These are phyloP conservation scores for Cydia fagiglandana DNA, from an alignment of 1,140 invertebrate genomes.

Conservation along the genomic window DNA sequence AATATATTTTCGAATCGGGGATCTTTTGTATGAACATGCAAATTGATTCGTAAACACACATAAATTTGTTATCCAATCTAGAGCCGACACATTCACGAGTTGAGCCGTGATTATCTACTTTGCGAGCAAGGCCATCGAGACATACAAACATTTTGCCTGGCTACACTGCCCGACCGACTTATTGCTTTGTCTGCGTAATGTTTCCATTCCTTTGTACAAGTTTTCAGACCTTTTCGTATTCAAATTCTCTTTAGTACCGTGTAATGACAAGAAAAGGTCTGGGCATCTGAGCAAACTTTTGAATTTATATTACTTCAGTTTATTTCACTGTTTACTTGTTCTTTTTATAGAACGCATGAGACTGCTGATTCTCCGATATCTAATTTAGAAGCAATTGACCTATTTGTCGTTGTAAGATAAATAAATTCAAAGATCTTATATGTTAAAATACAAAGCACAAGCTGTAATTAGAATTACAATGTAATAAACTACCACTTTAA, in stretches of 20 bases:
- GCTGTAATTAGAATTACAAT: too few species aligned
- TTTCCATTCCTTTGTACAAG: constrained; percentile 19
- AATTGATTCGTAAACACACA: constrained; percentile 62
- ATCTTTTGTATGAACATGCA: constrained; percentile 38
- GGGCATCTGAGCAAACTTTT: neutral
- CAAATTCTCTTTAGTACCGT: constrained; percentile 13
- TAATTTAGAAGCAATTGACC: constrained; percentile 27
- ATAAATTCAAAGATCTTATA: neutral
- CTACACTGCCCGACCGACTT: constrained; percentile 11
- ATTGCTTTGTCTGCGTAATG: constrained; percentile 28
- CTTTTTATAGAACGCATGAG: constrained; percentile 22
- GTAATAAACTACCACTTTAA: neutral
- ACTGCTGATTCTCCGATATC: constrained; percentile 13
- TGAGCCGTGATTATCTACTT: constrained; percentile 73
- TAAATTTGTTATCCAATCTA: constrained; percentile 67
- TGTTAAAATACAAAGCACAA: neutral
- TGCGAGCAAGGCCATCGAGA: constrained; percentile 57
- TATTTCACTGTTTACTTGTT: constrained; percentile 6
- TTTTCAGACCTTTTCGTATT: constrained; percentile 20
- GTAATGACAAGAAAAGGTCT: constrained; percentile 17
- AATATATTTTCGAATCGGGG: constrained; percentile 35
- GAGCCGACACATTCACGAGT: constrained; percentile 50
- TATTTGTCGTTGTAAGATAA: constrained; percentile 20
- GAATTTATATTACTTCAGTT: neutral
- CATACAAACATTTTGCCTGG: constrained; percentile 41